Percentiles rank a stretch among this genome's conserved stretches.
Conservation (phyloP, 2,113 vertebrate species). For the Syngnathus floridae region DNA sequence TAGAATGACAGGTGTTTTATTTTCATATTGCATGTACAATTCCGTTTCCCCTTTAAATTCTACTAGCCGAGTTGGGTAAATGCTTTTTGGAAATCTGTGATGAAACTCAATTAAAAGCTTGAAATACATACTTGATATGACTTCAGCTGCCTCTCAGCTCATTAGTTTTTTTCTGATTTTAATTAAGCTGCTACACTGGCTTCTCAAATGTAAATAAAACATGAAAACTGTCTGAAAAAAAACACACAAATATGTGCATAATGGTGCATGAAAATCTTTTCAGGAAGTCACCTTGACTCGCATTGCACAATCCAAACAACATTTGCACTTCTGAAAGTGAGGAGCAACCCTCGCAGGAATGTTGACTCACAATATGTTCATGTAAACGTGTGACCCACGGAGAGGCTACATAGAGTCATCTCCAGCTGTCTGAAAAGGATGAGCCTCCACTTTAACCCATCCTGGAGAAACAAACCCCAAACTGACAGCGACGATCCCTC, state of each 20-base stretch:
- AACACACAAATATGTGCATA: neutral
- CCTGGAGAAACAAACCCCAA: neutral
- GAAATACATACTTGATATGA: neutral
- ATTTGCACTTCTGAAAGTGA: conserved; percentile 26
- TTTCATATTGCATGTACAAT: too few species aligned
- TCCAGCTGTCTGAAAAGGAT: conserved; percentile 28
- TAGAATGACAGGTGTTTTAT: neutral
- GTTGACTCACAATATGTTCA: conserved; percentile 29
- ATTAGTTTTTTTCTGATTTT: neutral
- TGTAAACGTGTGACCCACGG: conserved; percentile 37
- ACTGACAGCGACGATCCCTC: neutral
- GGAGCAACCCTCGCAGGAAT: conserved; percentile 11
- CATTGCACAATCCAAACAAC: conserved; percentile 14
- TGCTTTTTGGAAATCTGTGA: neutral
- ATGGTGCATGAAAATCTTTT: conserved; percentile 26
- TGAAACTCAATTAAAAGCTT: neutral
- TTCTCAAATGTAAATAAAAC: neutral
- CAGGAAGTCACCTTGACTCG: conserved; percentile 33
- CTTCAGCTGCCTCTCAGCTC: neutral
- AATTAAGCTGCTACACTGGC: neutral
- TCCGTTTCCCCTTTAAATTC: neutral
- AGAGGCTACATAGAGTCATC: conserved; percentile 29
- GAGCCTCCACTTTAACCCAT: conserved; percentile 9
- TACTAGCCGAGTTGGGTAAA: neutral
- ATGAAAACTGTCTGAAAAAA: neutral